phyloP scores from a whole-genome alignment of 2,113 vertebrate species.

The Oxyruncus cristatus region DNA sequence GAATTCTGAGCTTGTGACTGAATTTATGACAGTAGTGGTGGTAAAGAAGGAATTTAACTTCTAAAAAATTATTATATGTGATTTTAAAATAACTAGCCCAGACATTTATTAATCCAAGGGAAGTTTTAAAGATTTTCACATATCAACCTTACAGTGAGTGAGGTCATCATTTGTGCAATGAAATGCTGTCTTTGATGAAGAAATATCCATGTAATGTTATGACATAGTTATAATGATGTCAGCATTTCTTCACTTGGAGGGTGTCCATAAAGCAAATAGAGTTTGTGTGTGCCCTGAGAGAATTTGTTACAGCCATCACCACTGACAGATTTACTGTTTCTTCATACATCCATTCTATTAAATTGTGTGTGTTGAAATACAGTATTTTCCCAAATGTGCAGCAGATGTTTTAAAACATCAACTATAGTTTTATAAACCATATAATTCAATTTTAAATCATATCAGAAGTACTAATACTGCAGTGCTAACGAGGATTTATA shows the following conservation, averaged over 20 bases:
- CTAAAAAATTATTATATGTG: background rate
- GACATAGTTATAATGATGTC: background rate
- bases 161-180: background rate
- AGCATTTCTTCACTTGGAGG: background rate
- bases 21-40: background rate
- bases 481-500: constrained; percentile 18
- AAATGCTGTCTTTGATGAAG: background rate
- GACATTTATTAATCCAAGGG: background rate
- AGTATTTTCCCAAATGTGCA: background rate
- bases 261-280: background rate
- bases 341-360: background rate
- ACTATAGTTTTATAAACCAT: constrained; percentile 1
- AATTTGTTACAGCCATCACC: background rate
- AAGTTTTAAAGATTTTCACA: background rate
- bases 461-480: constrained; percentile 19
- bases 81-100: background rate
- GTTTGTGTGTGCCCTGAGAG: background rate
- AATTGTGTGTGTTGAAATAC: background rate
- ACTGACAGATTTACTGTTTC: background rate
- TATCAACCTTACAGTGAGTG: background rate
- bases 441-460: constrained; percentile 45
- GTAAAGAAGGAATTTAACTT: background rate
- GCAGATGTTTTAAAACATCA: constrained; percentile 21
- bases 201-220: background rate
- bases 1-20: background rate